A percentile compares a stretch with the other conserved stretches of the same genome.
Evolutionary conservation across 2,888 invertebrate species (phyloP).

Genomic region (Anoncus sp.): DNA sequence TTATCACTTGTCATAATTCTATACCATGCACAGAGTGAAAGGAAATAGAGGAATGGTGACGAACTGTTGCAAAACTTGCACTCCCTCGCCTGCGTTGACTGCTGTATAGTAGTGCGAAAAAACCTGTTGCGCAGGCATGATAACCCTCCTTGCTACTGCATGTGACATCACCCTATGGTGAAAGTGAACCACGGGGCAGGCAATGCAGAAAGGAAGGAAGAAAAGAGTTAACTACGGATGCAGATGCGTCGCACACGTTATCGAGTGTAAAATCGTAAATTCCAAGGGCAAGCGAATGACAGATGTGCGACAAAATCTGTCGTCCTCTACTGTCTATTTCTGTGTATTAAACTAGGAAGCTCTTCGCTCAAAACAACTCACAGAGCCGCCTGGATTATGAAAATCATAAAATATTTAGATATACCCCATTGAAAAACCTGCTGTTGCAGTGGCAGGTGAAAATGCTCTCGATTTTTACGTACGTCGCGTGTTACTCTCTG

Average conservation of each 20-base stretch:
- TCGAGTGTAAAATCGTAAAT: slow-evolving; percentile 8
- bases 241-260: not conserved
- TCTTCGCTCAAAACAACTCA: not conserved
- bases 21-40: too few relatives aligned
- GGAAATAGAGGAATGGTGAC: not conserved
- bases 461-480: slow-evolving; percentile 4
- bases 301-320: too few relatives aligned
- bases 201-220: slow-evolving; percentile 7
- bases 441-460: slow-evolving; percentile 11
- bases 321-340: not conserved
- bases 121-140: slow-evolving; percentile 72
- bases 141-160: slow-evolving; percentile 51
- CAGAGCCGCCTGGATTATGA: not conserved
- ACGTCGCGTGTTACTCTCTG: too few relatives aligned
- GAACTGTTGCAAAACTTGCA: slow-evolving; percentile 49
- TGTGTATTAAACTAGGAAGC: not conserved
- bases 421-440: slow-evolving; percentile 1
- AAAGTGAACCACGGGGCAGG: not conserved
- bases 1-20: too few relatives aligned
- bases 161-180: slow-evolving; percentile 64
- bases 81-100: slow-evolving; percentile 32
- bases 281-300: not conserved
- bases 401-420: slow-evolving; percentile 8
- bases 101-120: slow-evolving; percentile 59
- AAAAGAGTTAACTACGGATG: slow-evolving; percentile 12